phyloP scores from a whole-genome alignment of 2,888 invertebrate genomes.

The Athrips mouffetella region DNA sequence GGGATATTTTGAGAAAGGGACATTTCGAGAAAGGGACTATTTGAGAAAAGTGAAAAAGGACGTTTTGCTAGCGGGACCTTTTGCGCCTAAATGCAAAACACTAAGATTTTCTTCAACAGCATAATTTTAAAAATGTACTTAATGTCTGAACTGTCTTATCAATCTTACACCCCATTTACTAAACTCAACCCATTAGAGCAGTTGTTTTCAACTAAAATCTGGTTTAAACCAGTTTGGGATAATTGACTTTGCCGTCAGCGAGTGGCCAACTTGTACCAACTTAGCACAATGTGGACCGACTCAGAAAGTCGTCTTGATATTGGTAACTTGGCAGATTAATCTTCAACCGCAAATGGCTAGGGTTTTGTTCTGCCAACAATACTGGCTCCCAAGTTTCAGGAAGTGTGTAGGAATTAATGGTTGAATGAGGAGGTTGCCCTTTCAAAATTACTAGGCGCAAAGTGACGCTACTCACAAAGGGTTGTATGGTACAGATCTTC shows the following conservation, averaged over 20 bases:
- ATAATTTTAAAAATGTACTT: no score
- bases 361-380: constrained; percentile 2
- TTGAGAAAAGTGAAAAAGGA: no score
- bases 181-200: constrained; percentile 18
- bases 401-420: background rate
- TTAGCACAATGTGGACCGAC: background rate
- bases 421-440: background rate
- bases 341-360: constrained; percentile 9
- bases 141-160: background rate
- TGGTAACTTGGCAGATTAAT: constrained; percentile 20
- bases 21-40: no score
- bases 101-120: no score
- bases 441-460: no score
- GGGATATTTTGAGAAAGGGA: no score
- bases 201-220: constrained; percentile 20
- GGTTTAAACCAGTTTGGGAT: constrained; percentile 17
- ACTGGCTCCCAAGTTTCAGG: background rate
- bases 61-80: no score
- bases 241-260: constrained; percentile 22
- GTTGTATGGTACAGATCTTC: no score
- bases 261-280: constrained; percentile 4
- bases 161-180: constrained; percentile 11
- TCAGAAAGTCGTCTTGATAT: constrained; percentile 14
- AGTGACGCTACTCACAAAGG: no score
- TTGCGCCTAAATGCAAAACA: no score